Conservation (phyloP, 2,888 invertebrate species). For the Malthinus flaveolus region DNA sequence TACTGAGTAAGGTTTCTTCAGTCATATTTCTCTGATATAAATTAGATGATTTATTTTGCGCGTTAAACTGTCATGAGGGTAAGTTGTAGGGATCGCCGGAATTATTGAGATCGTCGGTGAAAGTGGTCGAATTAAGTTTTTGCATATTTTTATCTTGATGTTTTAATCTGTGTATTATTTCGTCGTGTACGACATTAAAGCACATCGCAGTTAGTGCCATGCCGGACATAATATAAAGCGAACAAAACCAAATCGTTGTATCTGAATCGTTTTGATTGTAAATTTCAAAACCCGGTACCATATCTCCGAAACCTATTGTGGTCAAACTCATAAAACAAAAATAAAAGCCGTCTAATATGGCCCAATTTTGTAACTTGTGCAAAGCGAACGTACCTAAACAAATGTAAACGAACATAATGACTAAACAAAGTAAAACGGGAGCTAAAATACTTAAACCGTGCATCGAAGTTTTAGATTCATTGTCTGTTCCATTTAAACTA, state of each 20-base stretch:
- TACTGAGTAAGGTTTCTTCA: constrained; percentile 60
- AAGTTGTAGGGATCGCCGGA: constrained; percentile 67
- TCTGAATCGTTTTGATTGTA: constrained; percentile 64
- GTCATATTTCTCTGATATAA: constrained; percentile 64
- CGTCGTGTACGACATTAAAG: constrained; percentile 87
- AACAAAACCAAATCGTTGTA: constrained; percentile 85
- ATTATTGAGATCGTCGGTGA: constrained; percentile 65
- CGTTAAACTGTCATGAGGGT: constrained; percentile 75
- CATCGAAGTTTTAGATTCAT: constrained; percentile 72
- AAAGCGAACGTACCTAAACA: constrained; percentile 87
- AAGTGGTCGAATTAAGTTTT: constrained; percentile 61
- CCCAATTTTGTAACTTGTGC: constrained; percentile 88
- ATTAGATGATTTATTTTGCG: constrained; percentile 58
- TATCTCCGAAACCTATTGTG: constrained; percentile 88
- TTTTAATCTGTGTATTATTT: constrained; percentile 77
- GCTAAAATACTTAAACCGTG: constrained; percentile 84
- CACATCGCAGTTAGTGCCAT: constrained; percentile 90
- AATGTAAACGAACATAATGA: constrained; percentile 91
- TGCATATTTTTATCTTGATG: constrained; percentile 67
- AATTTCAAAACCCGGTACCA: constrained; percentile 73
- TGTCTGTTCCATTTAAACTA: constrained; percentile 69
- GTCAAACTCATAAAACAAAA: constrained; percentile 96
- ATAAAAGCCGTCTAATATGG: constrained; percentile 86
- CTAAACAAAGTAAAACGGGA: constrained; percentile 84
- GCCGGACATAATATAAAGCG: constrained; percentile 83